Conservation (phyloP, 2,888 invertebrate genomes). For the Creontiades dilutus region DNA sequence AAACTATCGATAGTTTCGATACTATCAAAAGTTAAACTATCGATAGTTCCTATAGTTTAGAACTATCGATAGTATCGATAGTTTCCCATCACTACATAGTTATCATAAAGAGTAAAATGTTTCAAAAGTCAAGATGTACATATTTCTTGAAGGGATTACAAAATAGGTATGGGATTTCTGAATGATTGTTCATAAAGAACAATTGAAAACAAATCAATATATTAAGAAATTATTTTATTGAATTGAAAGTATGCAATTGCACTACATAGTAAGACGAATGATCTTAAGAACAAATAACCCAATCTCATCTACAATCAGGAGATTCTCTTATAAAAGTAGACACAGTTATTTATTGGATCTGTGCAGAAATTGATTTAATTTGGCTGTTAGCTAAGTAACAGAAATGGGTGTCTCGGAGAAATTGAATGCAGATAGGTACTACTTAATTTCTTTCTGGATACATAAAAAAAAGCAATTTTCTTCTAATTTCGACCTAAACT, state of each 20-base stretch:
- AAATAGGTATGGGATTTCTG: too few relatives aligned
- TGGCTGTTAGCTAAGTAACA: neutral
- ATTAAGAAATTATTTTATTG: conserved; percentile 39
- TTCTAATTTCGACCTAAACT: conserved; percentile 38
- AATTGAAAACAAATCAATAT: neutral
- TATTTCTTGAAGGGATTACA: too few relatives aligned
- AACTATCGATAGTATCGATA: too few relatives aligned
- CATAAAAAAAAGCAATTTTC: conserved; percentile 28
- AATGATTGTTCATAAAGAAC: too few relatives aligned
- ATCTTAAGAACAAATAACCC: neutral
- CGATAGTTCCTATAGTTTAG: too few relatives aligned
- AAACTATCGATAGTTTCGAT: too few relatives aligned
- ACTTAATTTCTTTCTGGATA: neutral
- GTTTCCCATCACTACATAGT: too few relatives aligned
- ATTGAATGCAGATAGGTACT: neutral
- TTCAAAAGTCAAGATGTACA: too few relatives aligned
- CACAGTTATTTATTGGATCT: neutral
- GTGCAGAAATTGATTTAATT: neutral
- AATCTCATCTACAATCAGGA: conserved; percentile 1
- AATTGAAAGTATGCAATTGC: conserved; percentile 45
- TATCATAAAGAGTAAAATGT: too few relatives aligned
- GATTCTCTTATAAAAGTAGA: neutral
- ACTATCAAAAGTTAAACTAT: too few relatives aligned
- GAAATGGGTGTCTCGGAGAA: neutral
- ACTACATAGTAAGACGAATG: conserved; percentile 18